These are phyloP conservation scores for Apodemus speciosus DNA, from an alignment of 2,113 vertebrate genomes.

Conservation along the genomic window DNA sequence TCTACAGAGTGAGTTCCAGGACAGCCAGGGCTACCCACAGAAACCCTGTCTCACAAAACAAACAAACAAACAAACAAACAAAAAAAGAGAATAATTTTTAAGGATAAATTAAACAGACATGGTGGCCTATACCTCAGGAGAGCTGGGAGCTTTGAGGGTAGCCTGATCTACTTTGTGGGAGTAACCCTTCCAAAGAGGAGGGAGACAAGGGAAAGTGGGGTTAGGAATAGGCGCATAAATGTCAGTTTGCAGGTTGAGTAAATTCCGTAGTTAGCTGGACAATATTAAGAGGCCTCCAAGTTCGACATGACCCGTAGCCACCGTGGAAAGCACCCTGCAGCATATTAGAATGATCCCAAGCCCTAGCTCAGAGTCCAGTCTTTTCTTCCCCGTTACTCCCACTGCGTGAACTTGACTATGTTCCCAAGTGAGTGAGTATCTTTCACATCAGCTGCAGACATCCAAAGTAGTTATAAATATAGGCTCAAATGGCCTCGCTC, in stretches of 20 bases:
- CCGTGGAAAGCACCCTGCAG: slow-evolving; percentile 17
- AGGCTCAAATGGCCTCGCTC: slow-evolving; percentile 53
- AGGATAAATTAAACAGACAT: background rate
- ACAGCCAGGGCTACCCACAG: too few relatives aligned
- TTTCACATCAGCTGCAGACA: slow-evolving; percentile 55
- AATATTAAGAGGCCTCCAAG: background rate
- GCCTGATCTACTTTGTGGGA: background rate
- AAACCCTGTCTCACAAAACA: too few relatives aligned
- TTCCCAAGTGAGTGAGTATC: slow-evolving; percentile 63
- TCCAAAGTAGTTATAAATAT: slow-evolving; percentile 61
- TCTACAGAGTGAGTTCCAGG: too few relatives aligned
- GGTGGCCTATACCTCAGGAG: background rate
- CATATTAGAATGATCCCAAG: background rate
- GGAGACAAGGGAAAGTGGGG: background rate
- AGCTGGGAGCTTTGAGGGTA: background rate
- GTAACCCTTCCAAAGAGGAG: background rate
- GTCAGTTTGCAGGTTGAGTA: background rate
- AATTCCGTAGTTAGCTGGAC: background rate
- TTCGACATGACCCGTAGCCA: background rate
- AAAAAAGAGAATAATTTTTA: background rate
- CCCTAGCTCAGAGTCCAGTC: background rate
- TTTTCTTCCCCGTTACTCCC: slow-evolving; percentile 60
- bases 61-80: too few relatives aligned
- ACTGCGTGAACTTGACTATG: slow-evolving; percentile 53
- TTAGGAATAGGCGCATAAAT: background rate